Conservation (phyloP, 2,113 vertebrate species). For the Dunckerocampus dactyliophorus region DNA sequence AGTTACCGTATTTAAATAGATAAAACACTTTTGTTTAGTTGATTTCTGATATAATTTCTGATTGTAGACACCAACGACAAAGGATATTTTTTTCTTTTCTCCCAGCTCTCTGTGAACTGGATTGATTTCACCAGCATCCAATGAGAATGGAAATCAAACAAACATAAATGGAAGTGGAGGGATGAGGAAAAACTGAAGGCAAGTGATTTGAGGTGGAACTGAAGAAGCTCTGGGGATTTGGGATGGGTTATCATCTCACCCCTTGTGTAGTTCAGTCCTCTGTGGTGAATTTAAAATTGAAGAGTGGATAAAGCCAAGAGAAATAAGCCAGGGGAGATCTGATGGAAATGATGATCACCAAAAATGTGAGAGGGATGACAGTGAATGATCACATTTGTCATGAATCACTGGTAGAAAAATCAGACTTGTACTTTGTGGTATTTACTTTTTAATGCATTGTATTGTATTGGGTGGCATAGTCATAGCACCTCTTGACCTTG, state of each 20-base stretch:
- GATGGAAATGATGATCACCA: slow-evolving; percentile 10
- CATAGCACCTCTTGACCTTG: too few relatives aligned
- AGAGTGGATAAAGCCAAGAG: background rate
- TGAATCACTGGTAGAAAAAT: too few relatives aligned
- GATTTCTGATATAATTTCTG: background rate
- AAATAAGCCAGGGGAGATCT: slow-evolving; percentile 3
- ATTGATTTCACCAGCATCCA: slow-evolving; percentile 9
- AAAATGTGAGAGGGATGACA: slow-evolving; percentile 4
- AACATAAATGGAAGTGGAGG: slow-evolving; percentile 2
- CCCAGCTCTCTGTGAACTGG: background rate
- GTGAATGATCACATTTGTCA: background rate
- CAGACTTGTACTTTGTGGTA: too few relatives aligned
- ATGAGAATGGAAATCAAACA: background rate
- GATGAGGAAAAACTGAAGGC: background rate
- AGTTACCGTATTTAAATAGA: too few relatives aligned
- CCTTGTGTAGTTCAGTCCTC: slow-evolving; percentile 14
- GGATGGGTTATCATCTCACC: slow-evolving; percentile 1
- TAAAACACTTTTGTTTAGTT: too few relatives aligned
- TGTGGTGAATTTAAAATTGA: slow-evolving; percentile 8
- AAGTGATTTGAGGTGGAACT: background rate
- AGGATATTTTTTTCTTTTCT: background rate
- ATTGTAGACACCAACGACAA: background rate
- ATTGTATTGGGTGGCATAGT: too few relatives aligned
- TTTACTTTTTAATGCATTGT: too few relatives aligned
- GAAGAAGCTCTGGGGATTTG: background rate